These are phyloP conservation scores for Rhorus exstirpatorius DNA, from an alignment of 2,888 invertebrate genomes.

Conservation along the genomic window DNA sequence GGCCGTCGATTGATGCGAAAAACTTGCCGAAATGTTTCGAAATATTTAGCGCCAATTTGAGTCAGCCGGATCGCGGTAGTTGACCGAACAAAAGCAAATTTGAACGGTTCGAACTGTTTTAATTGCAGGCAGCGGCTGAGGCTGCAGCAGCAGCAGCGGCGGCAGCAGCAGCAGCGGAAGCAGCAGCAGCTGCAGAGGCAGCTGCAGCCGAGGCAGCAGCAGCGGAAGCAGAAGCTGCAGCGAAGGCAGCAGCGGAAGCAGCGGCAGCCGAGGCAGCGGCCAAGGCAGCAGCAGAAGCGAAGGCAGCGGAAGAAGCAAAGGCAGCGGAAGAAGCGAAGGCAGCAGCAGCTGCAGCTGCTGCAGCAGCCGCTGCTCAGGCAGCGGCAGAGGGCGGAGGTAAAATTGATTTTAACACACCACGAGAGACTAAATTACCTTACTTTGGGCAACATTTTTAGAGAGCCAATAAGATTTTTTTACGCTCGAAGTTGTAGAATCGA, in stretches of 20 bases:
- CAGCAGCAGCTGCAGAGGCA: constrained; percentile 13
- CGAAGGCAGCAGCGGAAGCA: constrained; percentile 35
- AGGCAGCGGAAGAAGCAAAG: constrained; percentile 30
- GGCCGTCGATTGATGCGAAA: no score
- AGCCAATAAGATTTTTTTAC: no score
- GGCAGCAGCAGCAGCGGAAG: constrained; percentile 43
- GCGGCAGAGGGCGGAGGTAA: constrained; percentile 45
- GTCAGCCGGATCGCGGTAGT: no score
- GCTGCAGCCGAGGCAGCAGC: constrained; percentile 34
- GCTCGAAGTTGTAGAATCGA: no score
- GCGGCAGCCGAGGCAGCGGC: constrained; percentile 42
- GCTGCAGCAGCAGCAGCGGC: constrained; percentile 29
- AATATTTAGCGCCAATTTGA: no score
- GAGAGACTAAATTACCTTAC: background rate
- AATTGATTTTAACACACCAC: background rate
- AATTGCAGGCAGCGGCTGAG: constrained; percentile 53
- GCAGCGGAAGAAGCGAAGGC: constrained; percentile 45
- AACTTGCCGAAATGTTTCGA: no score
- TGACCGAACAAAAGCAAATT: no score
- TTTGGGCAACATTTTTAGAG: no score
- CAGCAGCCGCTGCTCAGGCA: constrained; percentile 23
- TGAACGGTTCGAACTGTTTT: background rate
- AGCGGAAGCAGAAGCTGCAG: constrained; percentile 26
- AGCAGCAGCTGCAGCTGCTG: constrained; percentile 37
- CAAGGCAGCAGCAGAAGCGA: constrained; percentile 37